These are phyloP conservation scores for Pelobates fuscus DNA, from an alignment of 2,113 vertebrate genomes.

Conservation along the genomic window DNA sequence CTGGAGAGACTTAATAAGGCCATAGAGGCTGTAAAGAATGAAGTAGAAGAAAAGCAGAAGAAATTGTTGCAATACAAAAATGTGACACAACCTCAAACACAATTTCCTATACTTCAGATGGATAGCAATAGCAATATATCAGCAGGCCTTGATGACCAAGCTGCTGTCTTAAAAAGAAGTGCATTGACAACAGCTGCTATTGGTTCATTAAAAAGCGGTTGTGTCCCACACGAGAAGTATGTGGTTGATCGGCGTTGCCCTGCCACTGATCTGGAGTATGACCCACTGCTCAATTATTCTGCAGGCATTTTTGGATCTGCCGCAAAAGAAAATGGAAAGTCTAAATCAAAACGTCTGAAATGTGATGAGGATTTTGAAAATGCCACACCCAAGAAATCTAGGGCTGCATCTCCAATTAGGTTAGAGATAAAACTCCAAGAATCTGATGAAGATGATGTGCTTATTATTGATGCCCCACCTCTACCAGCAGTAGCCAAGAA, in stretches of 20 bases:
- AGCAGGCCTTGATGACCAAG: background rate
- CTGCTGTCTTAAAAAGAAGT: background rate
- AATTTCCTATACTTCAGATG: background rate
- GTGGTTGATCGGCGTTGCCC: slow-evolving; percentile 66
- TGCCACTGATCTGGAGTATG: slow-evolving; percentile 71
- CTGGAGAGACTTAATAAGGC: slow-evolving; percentile 68
- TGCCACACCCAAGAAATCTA: slow-evolving; percentile 22
- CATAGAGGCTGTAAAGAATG: slow-evolving; percentile 66
- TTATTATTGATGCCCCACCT: slow-evolving; percentile 68
- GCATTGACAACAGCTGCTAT: background rate
- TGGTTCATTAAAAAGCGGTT: background rate
- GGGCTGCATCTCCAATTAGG: slow-evolving; percentile 39
- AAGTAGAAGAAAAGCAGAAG: slow-evolving; percentile 70
- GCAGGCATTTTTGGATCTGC: slow-evolving; percentile 53
- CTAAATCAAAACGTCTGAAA: background rate
- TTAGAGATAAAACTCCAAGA: slow-evolving; percentile 57
- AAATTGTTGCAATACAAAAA: slow-evolving; percentile 61
- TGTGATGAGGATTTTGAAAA: background rate
- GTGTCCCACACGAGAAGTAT: slow-evolving; percentile 60
- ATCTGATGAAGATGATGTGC: slow-evolving; percentile 64
- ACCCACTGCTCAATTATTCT: slow-evolving; percentile 74
- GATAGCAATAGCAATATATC: slow-evolving; percentile 23
- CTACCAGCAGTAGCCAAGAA: slow-evolving; percentile 53
- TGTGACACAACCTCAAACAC: background rate
- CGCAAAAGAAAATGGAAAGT: background rate